Base-by-base conservation (phyloP, 2,888 invertebrate genomes). In the Acleris emargana region DNA sequence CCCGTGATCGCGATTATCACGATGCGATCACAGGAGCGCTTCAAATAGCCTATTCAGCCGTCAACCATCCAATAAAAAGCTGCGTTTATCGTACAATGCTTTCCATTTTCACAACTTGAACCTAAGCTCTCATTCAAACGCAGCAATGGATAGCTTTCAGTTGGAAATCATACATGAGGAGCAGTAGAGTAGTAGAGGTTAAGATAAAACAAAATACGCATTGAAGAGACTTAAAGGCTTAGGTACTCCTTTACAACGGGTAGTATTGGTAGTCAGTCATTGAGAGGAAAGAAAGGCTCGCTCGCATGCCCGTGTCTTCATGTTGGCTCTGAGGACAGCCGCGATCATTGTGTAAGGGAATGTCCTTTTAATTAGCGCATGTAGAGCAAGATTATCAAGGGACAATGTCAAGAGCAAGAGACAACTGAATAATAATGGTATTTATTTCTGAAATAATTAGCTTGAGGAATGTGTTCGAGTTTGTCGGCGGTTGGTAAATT, bases 301-400 rank as follows among this genome's bases (percentile, higher is more conserved):
- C 79, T 77, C 79, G 83, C 81, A 77, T 77, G 78, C 78, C 76
- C 61, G 71, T 72, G 78, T 79, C 76, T 82, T 82, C 84, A 82
- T 81, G 84, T 84, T 76, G 68, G 60, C 59, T 73, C 70, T 64
- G 64, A 68, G 73, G 89, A 89, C 89, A 89, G 87, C 81, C 85
- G 78, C 76, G 84, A 85, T 89, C 89, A 91, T 90, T 91, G 91
- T 91, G 81, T 81, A 83, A 76, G 76, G 69, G 79, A 74, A 83
- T 80, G 81, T 82, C 80, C 83, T 81, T 84, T 88, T 91, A 91
- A 91, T 91, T 91, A 91, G 89, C 87, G 87, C 90, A 88, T 88
- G 88, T 82, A 87, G 82, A 82, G 80, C 84, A 80, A 88, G 87
- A 87, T 88, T 88, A 89, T 87, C 89, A 79, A 80, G 78, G 72